Evolutionary conservation across 2,888 invertebrate genomes (phyloP).

Genomic region (Eilema depressum): DNA sequence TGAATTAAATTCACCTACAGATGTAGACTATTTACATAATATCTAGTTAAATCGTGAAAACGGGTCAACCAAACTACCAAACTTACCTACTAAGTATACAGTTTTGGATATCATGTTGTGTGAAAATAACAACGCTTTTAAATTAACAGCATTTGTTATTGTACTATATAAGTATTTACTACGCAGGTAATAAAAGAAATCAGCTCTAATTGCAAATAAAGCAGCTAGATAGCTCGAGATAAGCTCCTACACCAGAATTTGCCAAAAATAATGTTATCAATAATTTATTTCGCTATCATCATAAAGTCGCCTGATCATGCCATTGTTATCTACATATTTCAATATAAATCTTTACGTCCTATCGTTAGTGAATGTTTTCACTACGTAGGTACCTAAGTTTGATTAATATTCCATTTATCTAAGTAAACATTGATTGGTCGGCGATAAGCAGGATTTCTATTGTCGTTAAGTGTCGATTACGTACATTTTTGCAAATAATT

Average conservation of each 20-base stretch:
- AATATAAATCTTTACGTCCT: constrained; percentile 13
- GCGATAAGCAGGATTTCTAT: neutral
- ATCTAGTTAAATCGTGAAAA: neutral
- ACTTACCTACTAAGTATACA: neutral
- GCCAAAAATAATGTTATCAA: constrained; percentile 53
- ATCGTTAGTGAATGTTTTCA: constrained; percentile 32
- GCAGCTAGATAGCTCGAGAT: constrained; percentile 18
- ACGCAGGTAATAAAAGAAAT: constrained; percentile 35
- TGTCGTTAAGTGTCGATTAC: constrained; percentile 4
- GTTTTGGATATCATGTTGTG: neutral
- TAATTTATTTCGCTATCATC: constrained; percentile 44
- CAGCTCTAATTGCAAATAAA: constrained; percentile 28
- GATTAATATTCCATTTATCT: constrained; percentile 6
- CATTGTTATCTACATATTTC: constrained; percentile 33
- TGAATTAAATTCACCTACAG: no score
- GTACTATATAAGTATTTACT: constrained; percentile 15
- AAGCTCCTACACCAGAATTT: constrained; percentile 28
- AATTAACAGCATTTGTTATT: neutral
- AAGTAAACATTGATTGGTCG: constrained; percentile 6
- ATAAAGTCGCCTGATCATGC: constrained; percentile 33
- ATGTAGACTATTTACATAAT: no score
- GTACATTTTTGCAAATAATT: neutral
- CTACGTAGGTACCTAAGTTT: neutral
- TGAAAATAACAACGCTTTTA: neutral
- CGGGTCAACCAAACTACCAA: neutral